A percentile compares a stretch with the other conserved stretches of the same genome.
phyloP scores from a whole-genome alignment of 2,888 invertebrate genomes.

The Crepidodera aurea region DNA sequence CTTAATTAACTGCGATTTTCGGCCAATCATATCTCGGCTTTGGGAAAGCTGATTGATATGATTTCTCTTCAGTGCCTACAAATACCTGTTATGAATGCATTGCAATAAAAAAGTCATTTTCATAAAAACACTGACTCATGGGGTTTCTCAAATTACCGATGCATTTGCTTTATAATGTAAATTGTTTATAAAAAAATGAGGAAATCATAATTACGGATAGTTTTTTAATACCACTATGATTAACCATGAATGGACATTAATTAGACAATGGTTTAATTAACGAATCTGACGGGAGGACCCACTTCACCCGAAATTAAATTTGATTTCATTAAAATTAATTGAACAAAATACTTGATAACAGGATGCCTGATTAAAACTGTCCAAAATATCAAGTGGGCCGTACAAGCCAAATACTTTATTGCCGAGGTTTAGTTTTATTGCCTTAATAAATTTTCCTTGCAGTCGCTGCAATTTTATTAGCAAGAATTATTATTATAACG shows the following conservation, averaged over 20 bases:
- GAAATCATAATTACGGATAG: no score
- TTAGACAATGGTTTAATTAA: conserved; percentile 39
- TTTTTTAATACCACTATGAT: conserved; percentile 16
- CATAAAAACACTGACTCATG: no score
- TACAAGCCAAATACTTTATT: conserved; percentile 30
- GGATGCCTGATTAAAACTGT: conserved; percentile 35
- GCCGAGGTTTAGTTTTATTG: conserved; percentile 29
- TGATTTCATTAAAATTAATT: conserved; percentile 49
- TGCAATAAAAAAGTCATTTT: no score
- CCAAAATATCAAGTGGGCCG: conserved; percentile 36
- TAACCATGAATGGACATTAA: conserved; percentile 26
- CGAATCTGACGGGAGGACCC: conserved; percentile 46
- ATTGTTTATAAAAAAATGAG: no score
- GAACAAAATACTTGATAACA: conserved; percentile 43
- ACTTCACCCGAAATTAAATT: conserved; percentile 42
- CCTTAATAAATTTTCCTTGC: conserved; percentile 9
- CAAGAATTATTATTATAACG: background rate
- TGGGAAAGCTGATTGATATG: no score
- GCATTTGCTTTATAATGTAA: no score
- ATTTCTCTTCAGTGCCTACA: no score
- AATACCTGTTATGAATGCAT: no score
- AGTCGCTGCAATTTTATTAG: background rate
- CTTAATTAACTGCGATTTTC: no score
- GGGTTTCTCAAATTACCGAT: no score
- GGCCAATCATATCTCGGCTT: no score